These are phyloP conservation scores for Linurgus olivaceus DNA, from an alignment of 2,797 vertebrate species.

Conservation along the genomic window DNA sequence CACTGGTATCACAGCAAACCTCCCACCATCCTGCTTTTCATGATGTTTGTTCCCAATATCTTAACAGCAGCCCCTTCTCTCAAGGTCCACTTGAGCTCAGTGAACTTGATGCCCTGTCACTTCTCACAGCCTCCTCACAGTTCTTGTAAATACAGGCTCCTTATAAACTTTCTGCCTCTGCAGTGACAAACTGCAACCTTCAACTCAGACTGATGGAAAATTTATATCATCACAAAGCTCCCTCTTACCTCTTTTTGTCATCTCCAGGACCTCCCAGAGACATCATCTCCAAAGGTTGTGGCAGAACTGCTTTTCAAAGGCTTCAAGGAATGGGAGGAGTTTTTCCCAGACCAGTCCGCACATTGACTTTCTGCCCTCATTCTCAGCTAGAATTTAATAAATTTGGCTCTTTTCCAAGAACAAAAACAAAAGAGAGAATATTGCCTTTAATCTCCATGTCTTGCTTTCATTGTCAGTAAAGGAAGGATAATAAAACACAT, in stretches of 20 bases:
- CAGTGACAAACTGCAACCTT: not conserved
- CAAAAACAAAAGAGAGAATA: not conserved
- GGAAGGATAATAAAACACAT: not conserved
- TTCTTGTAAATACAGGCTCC: not conserved
- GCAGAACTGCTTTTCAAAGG: not conserved
- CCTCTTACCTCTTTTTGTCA: not conserved
- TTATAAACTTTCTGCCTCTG: not conserved
- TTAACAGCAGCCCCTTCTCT: not conserved
- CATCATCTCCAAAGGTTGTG: not conserved
- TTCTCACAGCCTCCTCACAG: not conserved
- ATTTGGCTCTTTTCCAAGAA: not conserved
- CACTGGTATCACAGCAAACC: not conserved
- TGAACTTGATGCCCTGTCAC: not conserved
- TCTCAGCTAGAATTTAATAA: not conserved
- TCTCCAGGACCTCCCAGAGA: not conserved
- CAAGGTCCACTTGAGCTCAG: not conserved
- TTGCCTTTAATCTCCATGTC: not conserved
- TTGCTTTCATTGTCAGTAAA: not conserved
- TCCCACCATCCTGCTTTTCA: not conserved
- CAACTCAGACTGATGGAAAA: not conserved
- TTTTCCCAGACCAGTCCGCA: not conserved
- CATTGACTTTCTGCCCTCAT: not conserved
- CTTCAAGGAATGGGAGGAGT: not conserved
- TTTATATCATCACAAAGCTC: not conserved
- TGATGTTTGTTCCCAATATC: not conserved